Conservation (phyloP, 2,113 vertebrate genomes). For the Burhinus oedicnemus region DNA sequence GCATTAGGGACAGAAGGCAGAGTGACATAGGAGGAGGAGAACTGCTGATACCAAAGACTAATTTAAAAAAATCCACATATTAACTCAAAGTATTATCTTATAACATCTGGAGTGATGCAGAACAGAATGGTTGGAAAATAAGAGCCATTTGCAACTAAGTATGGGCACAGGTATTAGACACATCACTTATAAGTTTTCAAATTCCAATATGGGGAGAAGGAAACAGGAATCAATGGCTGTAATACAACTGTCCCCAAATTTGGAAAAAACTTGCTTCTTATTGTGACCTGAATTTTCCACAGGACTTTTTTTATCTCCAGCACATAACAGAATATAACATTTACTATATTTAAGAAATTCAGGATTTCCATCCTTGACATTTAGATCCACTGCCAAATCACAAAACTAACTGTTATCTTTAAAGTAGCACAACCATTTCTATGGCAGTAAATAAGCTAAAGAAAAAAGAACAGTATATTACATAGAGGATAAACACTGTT, state of each 20-base stretch:
- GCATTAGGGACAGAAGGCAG: conserved; percentile 14
- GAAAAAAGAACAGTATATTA: background rate
- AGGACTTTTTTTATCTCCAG: background rate
- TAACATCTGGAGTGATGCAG: background rate
- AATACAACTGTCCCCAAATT: background rate
- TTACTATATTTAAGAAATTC: background rate
- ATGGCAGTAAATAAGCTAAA: background rate
- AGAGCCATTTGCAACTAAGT: background rate
- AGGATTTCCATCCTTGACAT: background rate
- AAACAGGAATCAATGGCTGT: background rate
- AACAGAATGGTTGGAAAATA: background rate
- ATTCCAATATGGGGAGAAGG: background rate
- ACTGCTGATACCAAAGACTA: background rate
- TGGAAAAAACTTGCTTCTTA: background rate
- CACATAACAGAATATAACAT: background rate
- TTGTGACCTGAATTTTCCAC: background rate
- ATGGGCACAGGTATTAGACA: background rate
- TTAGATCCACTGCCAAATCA: background rate
- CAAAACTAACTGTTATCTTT: background rate
- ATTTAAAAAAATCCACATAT: background rate
- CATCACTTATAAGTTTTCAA: background rate
- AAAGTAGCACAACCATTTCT: background rate
- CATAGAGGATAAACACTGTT: background rate
- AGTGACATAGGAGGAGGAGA: background rate
- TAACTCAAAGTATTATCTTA: background rate